A percentile compares a stretch with the other conserved stretches of the same genome.
Evolutionary conservation across 2,888 invertebrate genomes (phyloP).

Genomic region (Petrophora chlorosata): DNA sequence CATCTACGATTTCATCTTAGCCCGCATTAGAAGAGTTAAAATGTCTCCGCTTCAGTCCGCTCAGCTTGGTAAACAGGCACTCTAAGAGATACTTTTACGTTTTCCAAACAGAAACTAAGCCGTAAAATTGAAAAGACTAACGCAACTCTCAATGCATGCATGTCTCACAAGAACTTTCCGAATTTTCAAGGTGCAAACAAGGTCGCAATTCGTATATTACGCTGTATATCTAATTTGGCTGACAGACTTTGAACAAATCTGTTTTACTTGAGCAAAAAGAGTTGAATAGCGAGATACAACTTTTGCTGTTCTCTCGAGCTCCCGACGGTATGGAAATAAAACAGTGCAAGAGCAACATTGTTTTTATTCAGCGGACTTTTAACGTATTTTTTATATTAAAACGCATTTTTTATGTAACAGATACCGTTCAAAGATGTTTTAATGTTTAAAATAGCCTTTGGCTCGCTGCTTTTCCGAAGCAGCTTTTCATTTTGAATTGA

Average conservation of each 20-base stretch:
- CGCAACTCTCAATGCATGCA: background rate
- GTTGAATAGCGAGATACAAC: slow-evolving; percentile 33
- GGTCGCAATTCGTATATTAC: slow-evolving; percentile 10
- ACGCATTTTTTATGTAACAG: background rate
- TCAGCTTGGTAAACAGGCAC: too few relatives aligned
- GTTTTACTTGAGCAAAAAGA: slow-evolving; percentile 35
- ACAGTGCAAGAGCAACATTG: slow-evolving; percentile 23
- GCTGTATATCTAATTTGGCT: slow-evolving; percentile 27
- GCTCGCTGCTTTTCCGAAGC: too few relatives aligned
- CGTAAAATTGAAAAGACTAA: too few relatives aligned
- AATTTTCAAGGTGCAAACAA: background rate
- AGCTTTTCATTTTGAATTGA: too few relatives aligned
- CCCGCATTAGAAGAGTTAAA: too few relatives aligned
- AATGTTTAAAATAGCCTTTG: too few relatives aligned
- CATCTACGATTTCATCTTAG: too few relatives aligned
- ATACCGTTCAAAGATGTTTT: slow-evolving; percentile 1
- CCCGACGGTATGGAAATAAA: slow-evolving; percentile 34
- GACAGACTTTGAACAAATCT: slow-evolving; percentile 30
- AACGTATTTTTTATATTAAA: slow-evolving; percentile 1
- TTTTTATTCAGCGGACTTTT: slow-evolving; percentile 11
- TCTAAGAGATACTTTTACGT: too few relatives aligned
- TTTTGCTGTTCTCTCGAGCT: slow-evolving; percentile 33
- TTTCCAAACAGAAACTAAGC: too few relatives aligned
- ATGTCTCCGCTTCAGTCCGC: too few relatives aligned
- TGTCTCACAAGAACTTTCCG: background rate